Evolutionary conservation across 2,113 vertebrate genomes (phyloP), one percentile per base, ranked within the genome.

Genomic region (Cheirogaleus medius): DNA sequence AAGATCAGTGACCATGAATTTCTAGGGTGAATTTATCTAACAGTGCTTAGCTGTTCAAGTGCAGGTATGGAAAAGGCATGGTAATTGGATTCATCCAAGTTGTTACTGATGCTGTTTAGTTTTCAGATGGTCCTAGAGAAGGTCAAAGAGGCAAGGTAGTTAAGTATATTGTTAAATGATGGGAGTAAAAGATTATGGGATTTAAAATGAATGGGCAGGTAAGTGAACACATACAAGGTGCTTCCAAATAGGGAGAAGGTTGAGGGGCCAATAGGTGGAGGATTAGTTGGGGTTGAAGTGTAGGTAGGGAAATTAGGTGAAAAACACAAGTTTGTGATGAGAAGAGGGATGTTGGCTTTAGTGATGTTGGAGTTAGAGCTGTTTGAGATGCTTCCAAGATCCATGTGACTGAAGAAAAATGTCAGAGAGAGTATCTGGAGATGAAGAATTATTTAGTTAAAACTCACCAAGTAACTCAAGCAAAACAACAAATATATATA

Each of bases 401-500:
- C 60, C 54, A 47, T 32, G 90, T 88, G 37, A 81, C 17, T 56
- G 32, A 76, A 64, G 49, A 69, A 87, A 63, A 76, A 7, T 42
- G 44, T 77, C 85, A 47, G 29, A 85, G 56, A 69, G 81, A 23
- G 23, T 63, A n/a, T 44, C 37, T 44, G 8, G 25, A 92, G n/a
- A 63, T 73, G 42, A 96, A 87, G 64, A 73, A 54, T 87, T 85
- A 68, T 9, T 15, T 56, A 83, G 34, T 77, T 87, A 94, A 97
- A 95, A 69, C 10, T 81, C 54, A 74, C 52, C 29, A 81, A 39
- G 52, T 37, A 94, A 85, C 29, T 86, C 52, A 77, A 93, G 32
- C 42, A 87, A 94, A 96, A 83, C 6, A 90, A 74, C 68, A 54
- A 84, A 84, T 14, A 90, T 86, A 77, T n/a, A 90, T 85, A 3